Evolutionary conservation across 1,140 invertebrate genomes (phyloP), one percentile per base, ranked within the genome.

Genomic region (Saxidomus purpurata): DNA sequence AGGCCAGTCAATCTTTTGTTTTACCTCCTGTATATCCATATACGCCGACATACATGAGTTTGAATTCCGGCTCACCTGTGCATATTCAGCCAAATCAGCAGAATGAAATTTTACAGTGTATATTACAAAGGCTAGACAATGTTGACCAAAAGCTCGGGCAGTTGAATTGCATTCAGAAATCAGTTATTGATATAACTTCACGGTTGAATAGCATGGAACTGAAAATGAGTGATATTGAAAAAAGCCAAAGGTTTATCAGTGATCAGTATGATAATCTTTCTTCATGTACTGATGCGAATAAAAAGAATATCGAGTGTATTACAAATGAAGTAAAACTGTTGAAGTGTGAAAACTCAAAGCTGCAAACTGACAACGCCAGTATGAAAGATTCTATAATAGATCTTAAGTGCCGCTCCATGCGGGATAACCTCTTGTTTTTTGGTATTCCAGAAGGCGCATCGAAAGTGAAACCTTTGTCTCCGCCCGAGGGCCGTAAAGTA

Each of bases 91-190:
- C 52, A 19, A 55, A 55, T 4, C 9, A 55, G 19, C 22, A 55
- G 9, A 11, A 69, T 69, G 63, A 69, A 3, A 69, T 36, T 31
- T 34, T 69, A 28, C 34, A 69, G 63, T 34, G 63, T 69, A 69
- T 69, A 31, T 69, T 69, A 31, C 63, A 69, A 69, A 31, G 63
- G 34, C 63, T 69, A 19, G 63, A 69, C 25, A 69, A 69, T 69
- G 34, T 69, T 31, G 63, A 31, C 28, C 63, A 69, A n/a, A 69
- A 69, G 34, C 25, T 28, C 13, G 34, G 34, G 28, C 63, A 69
- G 19, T 36, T 69, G 19, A 34, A 36, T 69, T 34, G 25, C 1
- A 69, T 69, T 19, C 63, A 69, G 34, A 69, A 31, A 69, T 34
- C 63, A 6, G 63, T 69, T 69, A 19, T 9, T 36, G 34, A 69